Evolutionary conservation across 2,888 invertebrate genomes (phyloP), one percentile per base, ranked within the genome.

Genomic region (Aphelenchoides bicaudatus): DNA sequence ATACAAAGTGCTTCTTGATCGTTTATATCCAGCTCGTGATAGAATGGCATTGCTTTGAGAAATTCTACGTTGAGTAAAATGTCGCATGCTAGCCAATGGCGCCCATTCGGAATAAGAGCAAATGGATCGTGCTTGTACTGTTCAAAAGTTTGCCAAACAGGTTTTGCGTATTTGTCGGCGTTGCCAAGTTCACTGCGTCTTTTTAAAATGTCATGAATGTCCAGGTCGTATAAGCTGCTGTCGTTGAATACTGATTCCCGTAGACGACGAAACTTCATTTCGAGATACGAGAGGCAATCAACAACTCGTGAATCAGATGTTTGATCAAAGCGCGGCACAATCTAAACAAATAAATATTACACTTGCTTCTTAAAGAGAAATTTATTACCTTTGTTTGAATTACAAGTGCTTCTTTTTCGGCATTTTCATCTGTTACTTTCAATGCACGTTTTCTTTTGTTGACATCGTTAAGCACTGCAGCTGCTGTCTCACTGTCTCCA

Each of bases 271-370:
- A 43, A 43, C 23, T 43, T 43, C 10, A 43, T 10, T n/a, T 43
- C 43, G 21, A 43, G 25, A 43, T 43, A 43, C 10, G 43, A 43
- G 25, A 43, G 10, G 23, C 16, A 43, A n/a, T 43, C 43, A 25
- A 43, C 43, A 8, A 43, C 43, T 6, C 43, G 43, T 10, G 43
- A 19, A n/a, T 43, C 43, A n/a, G 43, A 19, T n/a, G 43, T 43
- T n/a, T 43, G 43, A 6, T 43, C 43, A 25, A 43, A 43, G 16
- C 25, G 43, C 16, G 43, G 43, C 10, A 43, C 8, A n/a, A 43
- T n/a, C 43, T 43, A 43, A 43, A 43, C 10, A 25, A 10, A 43
- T 19, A n/a, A 10, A 19, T 10, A 43, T 43, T 6, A 43, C 6
- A 43, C 21, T 10, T n/a, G 43, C 43, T 21, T 6, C n/a, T n/a